Evolutionary conservation across 1,140 invertebrate genomes (phyloP), one percentile per base, ranked within the genome.

Genomic region (Lepidotrigona ventralis): DNA sequence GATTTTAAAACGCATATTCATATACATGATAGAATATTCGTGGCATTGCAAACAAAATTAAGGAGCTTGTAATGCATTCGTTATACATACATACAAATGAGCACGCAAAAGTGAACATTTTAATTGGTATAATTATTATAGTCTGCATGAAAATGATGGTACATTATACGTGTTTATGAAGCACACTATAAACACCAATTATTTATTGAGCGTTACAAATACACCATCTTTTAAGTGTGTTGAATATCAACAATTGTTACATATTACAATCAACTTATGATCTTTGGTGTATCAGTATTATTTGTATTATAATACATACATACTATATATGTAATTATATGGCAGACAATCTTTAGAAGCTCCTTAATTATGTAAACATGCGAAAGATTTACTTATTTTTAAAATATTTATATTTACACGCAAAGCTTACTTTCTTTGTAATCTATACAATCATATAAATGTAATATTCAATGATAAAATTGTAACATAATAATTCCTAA

Each of bases 391-490:
- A 90, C 90, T 93, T 92, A 93, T 81, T 84, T 72, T 84, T 90
- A 91, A 91, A 90, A 90, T 93, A 92, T 91, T 85, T 86, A 86
- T 94, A 94, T 94, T 88, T 94, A 94, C 93, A 94, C 88, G 91
- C 90, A 91, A 93, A 92, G 89, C 91, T 93, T 92, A 70, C 82
- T 90, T 87, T 89, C 76, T 91, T 83, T 90, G 90, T 93, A 91
- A 86, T 93, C 90, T 94, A 94, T 94, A 94, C 93, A 94, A 91
- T 93, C 90, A 93, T 93, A 88, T 92, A 92, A 93, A 92, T 91
- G 90, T 93, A 91, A 92, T 91, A 91, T 92, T 91, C 90, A 92
- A 90, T 93, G 91, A 93, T 94, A 93, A 93, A 93, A 93, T 92
- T 93, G 88, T 93, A 93, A 94, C 92, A 88, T 93, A 93, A 91